These are phyloP conservation scores for Drosophila simulans DNA, from an alignment of 1,140 invertebrate species.

Conservation along the genomic window DNA sequence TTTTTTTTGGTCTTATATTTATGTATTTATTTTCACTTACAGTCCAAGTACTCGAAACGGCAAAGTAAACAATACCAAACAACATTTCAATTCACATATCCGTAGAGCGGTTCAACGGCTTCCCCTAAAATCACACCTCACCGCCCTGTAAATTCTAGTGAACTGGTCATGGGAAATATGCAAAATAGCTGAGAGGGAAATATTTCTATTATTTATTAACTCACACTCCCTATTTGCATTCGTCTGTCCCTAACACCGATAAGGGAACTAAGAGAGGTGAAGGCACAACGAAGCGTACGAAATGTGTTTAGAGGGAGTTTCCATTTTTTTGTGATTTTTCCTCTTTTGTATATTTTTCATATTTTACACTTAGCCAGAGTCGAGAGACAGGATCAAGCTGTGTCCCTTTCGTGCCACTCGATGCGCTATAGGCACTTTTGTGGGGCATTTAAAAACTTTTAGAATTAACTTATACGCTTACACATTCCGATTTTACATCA, in stretches of 20 bases:
- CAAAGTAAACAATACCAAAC: conserved; percentile 60
- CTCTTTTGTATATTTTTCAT: conserved; percentile 65
- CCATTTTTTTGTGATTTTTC: conserved; percentile 6
- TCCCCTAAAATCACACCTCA: conserved; percentile 4
- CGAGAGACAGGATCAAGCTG: conserved; percentile 39
- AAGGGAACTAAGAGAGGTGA: neutral
- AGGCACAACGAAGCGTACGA: conserved; percentile 64
- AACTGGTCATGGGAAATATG: conserved; percentile 57
- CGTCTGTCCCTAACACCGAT: conserved; percentile 28
- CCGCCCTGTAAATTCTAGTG: neutral
- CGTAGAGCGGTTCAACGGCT: conserved; percentile 38
- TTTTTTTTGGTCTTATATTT: conserved; percentile 44
- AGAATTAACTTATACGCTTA: neutral
- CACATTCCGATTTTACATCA: neutral
- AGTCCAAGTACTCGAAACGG: conserved; percentile 61
- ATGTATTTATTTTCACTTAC: conserved; percentile 76
- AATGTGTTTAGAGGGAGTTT: conserved; percentile 65
- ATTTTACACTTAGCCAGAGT: conserved; percentile 52
- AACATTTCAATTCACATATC: conserved; percentile 51
- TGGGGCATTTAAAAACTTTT: neutral
- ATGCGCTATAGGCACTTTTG: conserved; percentile 13
- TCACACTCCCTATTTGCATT: conserved; percentile 60
- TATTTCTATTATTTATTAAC: conserved; percentile 81
- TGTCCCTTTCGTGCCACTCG: conserved; percentile 33
- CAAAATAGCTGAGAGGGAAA: conserved; percentile 73